Conservation (phyloP, 2,888 invertebrate species). For the Yponomeuta evonymella region DNA sequence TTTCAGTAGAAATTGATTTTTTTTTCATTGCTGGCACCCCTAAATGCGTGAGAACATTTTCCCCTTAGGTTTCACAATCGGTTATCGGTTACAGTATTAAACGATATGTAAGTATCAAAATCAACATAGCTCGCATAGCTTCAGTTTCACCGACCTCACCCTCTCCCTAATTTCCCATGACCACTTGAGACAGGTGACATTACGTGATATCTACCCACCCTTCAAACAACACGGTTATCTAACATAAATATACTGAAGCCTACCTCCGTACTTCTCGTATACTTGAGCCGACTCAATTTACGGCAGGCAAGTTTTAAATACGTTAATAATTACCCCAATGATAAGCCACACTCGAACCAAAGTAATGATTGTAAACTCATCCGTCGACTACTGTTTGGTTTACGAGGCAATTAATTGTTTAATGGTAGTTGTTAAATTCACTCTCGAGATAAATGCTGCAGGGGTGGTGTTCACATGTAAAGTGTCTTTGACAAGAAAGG, state of each 20-base stretch:
- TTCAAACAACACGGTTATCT: not conserved
- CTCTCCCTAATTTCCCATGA: conserved; percentile 41
- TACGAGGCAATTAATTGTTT: conserved; percentile 65
- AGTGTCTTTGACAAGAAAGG: not conserved
- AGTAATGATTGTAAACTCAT: conserved; percentile 34
- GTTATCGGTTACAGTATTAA: not conserved
- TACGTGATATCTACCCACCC: conserved; percentile 24
- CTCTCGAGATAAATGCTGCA: conserved; percentile 57
- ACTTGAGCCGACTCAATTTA: not conserved
- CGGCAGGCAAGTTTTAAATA: conserved; percentile 16
- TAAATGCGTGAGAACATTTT: conserved; percentile 5
- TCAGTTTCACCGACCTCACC: not conserved
- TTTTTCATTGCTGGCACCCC: not conserved
- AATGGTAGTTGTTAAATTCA: conserved; percentile 51
- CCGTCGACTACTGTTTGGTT: conserved; percentile 53
- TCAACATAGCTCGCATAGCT: not conserved
- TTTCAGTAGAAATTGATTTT: too few relatives aligned
- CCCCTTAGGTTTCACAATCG: not conserved
- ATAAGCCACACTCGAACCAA: conserved; percentile 44
- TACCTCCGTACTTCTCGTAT: too few relatives aligned
- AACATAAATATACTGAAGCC: not conserved
- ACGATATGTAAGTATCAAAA: not conserved
- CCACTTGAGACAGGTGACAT: conserved; percentile 38
- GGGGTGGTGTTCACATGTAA: conserved; percentile 49
- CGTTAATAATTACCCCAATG: conserved; percentile 23